Percentiles rank a stretch among this genome's conserved stretches.
Conservation (phyloP, 2,797 vertebrate genomes). For the Vespertilio murinus region DNA sequence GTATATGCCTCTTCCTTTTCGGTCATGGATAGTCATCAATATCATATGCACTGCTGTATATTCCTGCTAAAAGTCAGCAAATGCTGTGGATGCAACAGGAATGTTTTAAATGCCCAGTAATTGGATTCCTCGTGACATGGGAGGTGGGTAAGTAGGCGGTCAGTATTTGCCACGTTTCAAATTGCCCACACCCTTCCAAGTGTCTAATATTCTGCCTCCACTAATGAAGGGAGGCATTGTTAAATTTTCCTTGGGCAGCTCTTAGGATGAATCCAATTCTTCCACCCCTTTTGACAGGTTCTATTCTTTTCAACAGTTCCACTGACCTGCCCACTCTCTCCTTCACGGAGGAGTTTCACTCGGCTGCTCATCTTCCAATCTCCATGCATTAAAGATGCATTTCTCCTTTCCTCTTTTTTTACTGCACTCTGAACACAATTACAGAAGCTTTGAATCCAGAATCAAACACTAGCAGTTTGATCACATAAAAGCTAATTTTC, state of each 20-base stretch:
- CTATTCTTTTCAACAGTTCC: conserved; percentile 52
- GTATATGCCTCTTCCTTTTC: neutral
- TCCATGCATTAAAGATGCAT: conserved; percentile 70
- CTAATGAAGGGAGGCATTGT: neutral
- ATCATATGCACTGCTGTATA: neutral
- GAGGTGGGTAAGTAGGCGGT: neutral
- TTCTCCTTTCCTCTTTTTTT: conserved; percentile 36
- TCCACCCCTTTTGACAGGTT: conserved; percentile 14
- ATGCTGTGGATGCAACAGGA: neutral
- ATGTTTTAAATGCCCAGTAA: neutral
- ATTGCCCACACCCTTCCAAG: neutral
- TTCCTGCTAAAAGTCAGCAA: neutral
- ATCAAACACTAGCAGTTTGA: conserved; percentile 70
- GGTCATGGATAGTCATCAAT: neutral
- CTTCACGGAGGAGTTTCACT: neutral
- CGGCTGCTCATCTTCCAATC: conserved; percentile 45
- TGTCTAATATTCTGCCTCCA: conserved; percentile 12
- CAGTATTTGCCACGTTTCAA: neutral
- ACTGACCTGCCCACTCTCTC: conserved; percentile 24
- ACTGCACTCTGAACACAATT: conserved; percentile 72
- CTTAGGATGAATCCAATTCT: neutral
- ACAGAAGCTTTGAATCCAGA: conserved; percentile 71
- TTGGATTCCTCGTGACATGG: neutral
- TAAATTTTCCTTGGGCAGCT: neutral
- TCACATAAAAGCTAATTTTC: conserved; percentile 76